Evolutionary conservation across 2,888 invertebrate genomes (phyloP), one percentile per base, ranked within the genome.

Genomic region (Byasa hedistus): DNA sequence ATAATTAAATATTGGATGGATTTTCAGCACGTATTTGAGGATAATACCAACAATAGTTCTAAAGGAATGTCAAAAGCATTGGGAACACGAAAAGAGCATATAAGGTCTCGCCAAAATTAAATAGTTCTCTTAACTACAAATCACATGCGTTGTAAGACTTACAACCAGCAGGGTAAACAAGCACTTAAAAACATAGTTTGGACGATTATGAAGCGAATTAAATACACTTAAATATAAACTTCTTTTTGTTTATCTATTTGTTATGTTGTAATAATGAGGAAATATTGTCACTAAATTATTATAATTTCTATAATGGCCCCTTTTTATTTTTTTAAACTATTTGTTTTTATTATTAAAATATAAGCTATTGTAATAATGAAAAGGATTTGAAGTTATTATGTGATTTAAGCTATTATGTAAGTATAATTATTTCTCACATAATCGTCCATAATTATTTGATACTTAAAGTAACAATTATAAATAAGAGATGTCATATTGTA

Each of bases 101-200:
- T 15, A 54, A 39, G 24, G n/a, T 64, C 58, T 7, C 36, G n/a
- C 22, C 58, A 24, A 51, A n/a, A 51, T 12, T 27, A 51, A 27
- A 59, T 19, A 27, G n/a, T 22, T 27, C 44, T 61, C 65, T 57
- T 65, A 61, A 66, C 36, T 36, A 61, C 57, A 51, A 61, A 66
- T 61, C 61, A 61, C 65, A 61, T 61, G 51, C 57, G 57, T 57
- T 21, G n/a, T 61, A 36, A 61, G 56, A 61, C 56, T 36, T 61
- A 65, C 7, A 65, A 61, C 56, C 32, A 57, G 48, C 48, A 32
- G 48, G 32, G 32, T 60, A 56, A 48, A 65, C 5, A 60, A 48
- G 60, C 57, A 52, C 15, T 32, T n/a, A 52, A 64, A 51, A 23
- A 51, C 24, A 22, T 39, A 7, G 17, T 44, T 44, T 52, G 58